Evolutionary conservation across 2,888 invertebrate species (phyloP), one percentile per base, ranked within the genome.

Genomic region (Neocrepidodera transversa): DNA sequence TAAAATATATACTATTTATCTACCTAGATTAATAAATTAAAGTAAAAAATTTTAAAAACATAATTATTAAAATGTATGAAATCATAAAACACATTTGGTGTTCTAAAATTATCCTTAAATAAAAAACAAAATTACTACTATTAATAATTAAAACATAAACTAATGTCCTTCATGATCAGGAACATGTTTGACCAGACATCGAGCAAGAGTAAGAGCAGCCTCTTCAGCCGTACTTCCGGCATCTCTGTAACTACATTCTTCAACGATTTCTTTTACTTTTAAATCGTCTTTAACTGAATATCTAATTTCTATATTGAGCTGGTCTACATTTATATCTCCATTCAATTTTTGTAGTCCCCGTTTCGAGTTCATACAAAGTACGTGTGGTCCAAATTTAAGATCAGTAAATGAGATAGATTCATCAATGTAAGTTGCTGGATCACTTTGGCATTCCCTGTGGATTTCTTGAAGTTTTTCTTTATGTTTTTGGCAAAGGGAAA

Each of bases 361-460:
- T 50, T 58, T 16, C 2, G 42, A 28, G 42, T 52, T 43, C 52
- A 52, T 52, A 23, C 52, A 52, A 7, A 43, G 43, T 2, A 23
- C 7, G 26, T 52, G 52, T 11, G n/a, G 11, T 2, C 17, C 7
- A 10, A 50, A 6, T 14, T 36, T 50, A 13, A 36, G 23, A 2
- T 50, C 36, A 1, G 58, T 14, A 11, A 58, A 48, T 8, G 62
- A 13, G 17, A 62, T 32, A 1, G 6, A 10, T n/a, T 42, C 38
- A 28, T 62, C 56, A n/a, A 62, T 38, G 1, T 49, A 35, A 6
- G 62, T 59, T 1, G 13, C 32, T 5, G 59, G 59, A 20, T 65
- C 48, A 4, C 32, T 28, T 20, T 64, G 62, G 47, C 65, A 66
- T 30, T 56, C 53, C 1, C 60, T 42, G 48, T 54, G 50, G 26